Base-by-base conservation (phyloP, 2,888 invertebrate species). In the Apamea sordens region DNA sequence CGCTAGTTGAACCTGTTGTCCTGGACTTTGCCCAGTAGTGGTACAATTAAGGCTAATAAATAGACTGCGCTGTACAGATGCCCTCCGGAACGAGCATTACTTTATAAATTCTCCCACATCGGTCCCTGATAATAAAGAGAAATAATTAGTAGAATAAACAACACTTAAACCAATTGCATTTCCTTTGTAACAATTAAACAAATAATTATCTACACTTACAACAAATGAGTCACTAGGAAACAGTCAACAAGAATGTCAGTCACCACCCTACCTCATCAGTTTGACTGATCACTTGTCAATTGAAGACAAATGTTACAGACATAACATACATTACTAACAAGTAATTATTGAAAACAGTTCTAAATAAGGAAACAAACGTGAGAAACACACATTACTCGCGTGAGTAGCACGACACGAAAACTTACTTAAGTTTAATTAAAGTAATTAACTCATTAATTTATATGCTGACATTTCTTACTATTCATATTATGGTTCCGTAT, bases 371-470 rank as follows among this genome's bases (percentile, higher is more conserved):
- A 36, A 65, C 56, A 83, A 79, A 32, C 83, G 79, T 77, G 79
- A 73, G 65, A 73, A 11, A 65, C 56, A 63, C 36, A 70, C 36
- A 72, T 44, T 13, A 32, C 32, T 56, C 41, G 44, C 10, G 3
- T 41, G 64, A 65, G 61, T 56, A 36, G 24, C 36, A 28, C n/a
- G 53, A 88, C 89, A 87, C 83, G 84, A 85, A 85, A 81, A 83
- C 63, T 75, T 82, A 89, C 82, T 89, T 89, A 84, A 61, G 44
- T 84, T 79, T 83, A 86, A 89, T 89, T 87, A 85, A 86, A 85
- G 85, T 85, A 88, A 80, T 84, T 79, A 83, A 79, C 76, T 77
- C 68, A 77, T 72, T 83, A 56, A 79, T 79, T 83, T 84, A 75
- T 72, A 70, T 65, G 82, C 68, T 75, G 73, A 76, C 64, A 81